phyloP scores from a whole-genome alignment of 2,113 vertebrate species.

The Nerophis lumbriciformis region DNA sequence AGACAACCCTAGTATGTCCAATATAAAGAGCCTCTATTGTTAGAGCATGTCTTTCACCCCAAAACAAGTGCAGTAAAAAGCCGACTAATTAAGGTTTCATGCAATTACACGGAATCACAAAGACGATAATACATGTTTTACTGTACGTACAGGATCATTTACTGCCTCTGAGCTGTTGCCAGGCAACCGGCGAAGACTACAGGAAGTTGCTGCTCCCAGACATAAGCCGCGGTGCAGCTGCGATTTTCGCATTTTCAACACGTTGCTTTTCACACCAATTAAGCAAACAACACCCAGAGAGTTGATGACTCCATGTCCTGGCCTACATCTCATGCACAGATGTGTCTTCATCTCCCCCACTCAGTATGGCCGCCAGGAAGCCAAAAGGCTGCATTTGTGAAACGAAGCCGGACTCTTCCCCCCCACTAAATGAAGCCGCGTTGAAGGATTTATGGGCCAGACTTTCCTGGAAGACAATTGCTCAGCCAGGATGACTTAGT shows the following conservation, averaged over 20 bases:
- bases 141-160: not conserved
- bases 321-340: not conserved
- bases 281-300: not conserved
- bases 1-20: too few relatives aligned
- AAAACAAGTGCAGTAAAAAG: not conserved
- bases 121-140: not conserved
- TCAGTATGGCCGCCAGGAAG: not conserved
- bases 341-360: not conserved
- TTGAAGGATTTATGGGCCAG: slow-evolving; percentile 16
- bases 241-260: not conserved
- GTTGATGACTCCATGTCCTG: not conserved
- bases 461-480: slow-evolving; percentile 25
- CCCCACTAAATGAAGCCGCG: not conserved
- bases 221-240: not conserved
- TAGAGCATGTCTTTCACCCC: too few relatives aligned
- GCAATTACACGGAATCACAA: not conserved
- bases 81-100: not conserved
- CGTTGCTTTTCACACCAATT: slow-evolving; percentile 2
- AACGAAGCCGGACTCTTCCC: too few relatives aligned
- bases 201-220: slow-evolving; percentile 9
- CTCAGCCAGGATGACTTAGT: slow-evolving; percentile 2
- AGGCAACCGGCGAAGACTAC: slow-evolving; percentile 10
- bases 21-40: too few relatives aligned
- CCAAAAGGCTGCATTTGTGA: not conserved
- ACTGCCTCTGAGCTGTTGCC: slow-evolving; percentile 15